Base-by-base conservation (phyloP, 2,888 invertebrate genomes). In the Pyrgus malvae region DNA sequence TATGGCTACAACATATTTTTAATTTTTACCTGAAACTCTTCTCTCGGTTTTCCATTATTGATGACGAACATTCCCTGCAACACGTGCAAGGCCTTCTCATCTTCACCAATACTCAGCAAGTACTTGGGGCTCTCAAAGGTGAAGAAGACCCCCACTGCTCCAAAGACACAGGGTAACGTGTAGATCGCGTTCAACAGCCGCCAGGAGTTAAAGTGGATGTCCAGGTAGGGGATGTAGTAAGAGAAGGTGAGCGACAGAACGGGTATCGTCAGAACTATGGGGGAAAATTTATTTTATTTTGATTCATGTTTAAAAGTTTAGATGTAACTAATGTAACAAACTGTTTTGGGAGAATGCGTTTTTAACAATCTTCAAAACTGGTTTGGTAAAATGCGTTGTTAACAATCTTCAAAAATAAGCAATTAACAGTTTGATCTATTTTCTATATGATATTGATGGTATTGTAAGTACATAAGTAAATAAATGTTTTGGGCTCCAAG, bases 91-190 rank as follows among this genome's bases (percentile, higher is more conserved):
- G 95, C 94, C 51, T 92, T 85, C 0, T 91, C 82, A 1, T 80
- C 69, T 1, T 68, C 86, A 82, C 93, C 80, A 85, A 92, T 42
- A 90, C 91, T 80, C 7, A 94, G 82, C 40, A 93, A 80, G 68
- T 93, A 96, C 72, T 95, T 95, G 0, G 96, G 96, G 60, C 95
- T 96, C 76, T 96, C 96, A 0, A 94, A 94, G 6, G 93, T 81
- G 25, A 76, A 82, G 0, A 83, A 74, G 0, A 93, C 76, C 0
- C 92, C 90, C 0, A 92, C 8, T 0, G 93, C 91, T 0, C 93
- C 92, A 0, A 94, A 19, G 0, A 93, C 69, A 56, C 93, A 92
- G 0, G 96, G 93, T 0, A 93, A 14, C 0, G 93, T 91, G 64
- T 93, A 92, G 0, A 93, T 70, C 0, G 94, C 77, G 12, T 94